Percentiles rank a stretch among this genome's conserved stretches.
These are phyloP conservation scores for Pararge aegeria DNA, from an alignment of 1,140 invertebrate genomes.

Conservation along the genomic window DNA sequence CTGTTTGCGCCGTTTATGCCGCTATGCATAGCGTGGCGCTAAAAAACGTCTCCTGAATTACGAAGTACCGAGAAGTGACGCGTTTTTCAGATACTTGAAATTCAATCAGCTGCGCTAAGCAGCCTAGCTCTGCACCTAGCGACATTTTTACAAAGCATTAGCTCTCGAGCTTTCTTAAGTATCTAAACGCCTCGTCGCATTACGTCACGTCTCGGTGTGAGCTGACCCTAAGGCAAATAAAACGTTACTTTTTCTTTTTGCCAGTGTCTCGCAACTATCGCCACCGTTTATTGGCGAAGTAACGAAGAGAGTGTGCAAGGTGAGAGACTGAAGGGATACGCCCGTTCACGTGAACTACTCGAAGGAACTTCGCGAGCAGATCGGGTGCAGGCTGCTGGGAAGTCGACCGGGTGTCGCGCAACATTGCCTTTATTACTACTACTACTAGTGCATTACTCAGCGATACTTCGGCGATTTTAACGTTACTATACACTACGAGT, in stretches of 20 bases:
- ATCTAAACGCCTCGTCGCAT: too few relatives aligned
- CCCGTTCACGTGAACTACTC: conserved; percentile 64
- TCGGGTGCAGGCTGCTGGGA: conserved; percentile 69
- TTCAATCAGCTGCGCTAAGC: too few relatives aligned
- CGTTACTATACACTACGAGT: conserved; percentile 10
- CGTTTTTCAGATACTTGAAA: too few relatives aligned
- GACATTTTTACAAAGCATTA: too few relatives aligned
- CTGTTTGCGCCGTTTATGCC: too few relatives aligned
- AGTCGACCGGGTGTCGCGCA: conserved; percentile 38
- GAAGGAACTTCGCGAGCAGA: conserved; percentile 71
- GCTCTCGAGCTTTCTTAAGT: too few relatives aligned
- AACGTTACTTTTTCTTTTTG: conserved; percentile 31
- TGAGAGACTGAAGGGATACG: conserved; percentile 69
- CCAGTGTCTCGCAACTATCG: conserved; percentile 91
- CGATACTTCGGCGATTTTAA: conserved; percentile 20
- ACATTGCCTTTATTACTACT: conserved; percentile 26
- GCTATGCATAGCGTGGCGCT: too few relatives aligned
- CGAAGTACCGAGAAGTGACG: too few relatives aligned
- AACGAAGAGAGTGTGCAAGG: conserved; percentile 92
- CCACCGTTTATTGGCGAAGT: conserved; percentile 89
- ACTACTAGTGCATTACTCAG: conserved; percentile 24
- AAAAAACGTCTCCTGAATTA: too few relatives aligned
- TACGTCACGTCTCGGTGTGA: too few relatives aligned
- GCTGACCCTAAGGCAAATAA: too few relatives aligned
- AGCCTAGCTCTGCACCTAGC: too few relatives aligned